Conservation (phyloP, 2,888 invertebrate genomes). For the Drosophila buzzatii region DNA sequence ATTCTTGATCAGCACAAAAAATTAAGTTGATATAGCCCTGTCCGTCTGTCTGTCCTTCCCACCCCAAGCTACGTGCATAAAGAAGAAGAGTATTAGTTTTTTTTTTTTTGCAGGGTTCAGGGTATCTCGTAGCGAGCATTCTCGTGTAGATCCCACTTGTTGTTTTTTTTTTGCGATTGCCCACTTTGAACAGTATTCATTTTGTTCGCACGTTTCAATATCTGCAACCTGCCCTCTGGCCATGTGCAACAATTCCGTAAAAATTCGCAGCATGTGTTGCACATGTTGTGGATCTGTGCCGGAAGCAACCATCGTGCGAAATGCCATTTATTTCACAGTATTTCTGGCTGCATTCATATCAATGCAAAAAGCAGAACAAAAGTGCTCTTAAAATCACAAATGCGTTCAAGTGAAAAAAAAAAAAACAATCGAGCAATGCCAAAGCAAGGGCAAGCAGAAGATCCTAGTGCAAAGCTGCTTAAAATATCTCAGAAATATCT, state of each 20-base stretch:
- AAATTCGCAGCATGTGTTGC: slow-evolving; percentile 5
- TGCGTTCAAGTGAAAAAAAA: neutral
- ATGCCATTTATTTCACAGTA: slow-evolving; percentile 8
- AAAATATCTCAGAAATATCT: too few species aligned
- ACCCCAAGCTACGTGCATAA: too few species aligned
- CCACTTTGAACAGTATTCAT: neutral
- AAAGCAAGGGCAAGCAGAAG: neutral
- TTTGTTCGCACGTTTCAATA: neutral
- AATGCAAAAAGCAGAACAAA: neutral
- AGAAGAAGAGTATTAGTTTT: too few species aligned
- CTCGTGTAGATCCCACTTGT: neutral
- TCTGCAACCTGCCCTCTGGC: slow-evolving; percentile 14
- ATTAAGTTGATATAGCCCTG: too few species aligned
- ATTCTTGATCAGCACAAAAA: too few species aligned
- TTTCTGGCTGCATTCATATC: slow-evolving; percentile 13
- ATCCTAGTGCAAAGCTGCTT: too few species aligned
- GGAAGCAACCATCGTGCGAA: slow-evolving; percentile 3
- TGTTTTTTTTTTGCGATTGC: neutral
- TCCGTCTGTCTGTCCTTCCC: too few species aligned
- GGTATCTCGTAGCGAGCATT: too few species aligned
- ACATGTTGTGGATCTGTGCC: slow-evolving; percentile 8
- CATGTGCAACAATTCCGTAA: slow-evolving; percentile 10
- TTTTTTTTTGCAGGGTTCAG: too few species aligned
- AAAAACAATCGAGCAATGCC: neutral
- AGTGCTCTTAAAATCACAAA: slow-evolving; percentile 1